Evolutionary conservation across 2,797 vertebrate genomes (phyloP).

Genomic region (Dipus sagitta): DNA sequence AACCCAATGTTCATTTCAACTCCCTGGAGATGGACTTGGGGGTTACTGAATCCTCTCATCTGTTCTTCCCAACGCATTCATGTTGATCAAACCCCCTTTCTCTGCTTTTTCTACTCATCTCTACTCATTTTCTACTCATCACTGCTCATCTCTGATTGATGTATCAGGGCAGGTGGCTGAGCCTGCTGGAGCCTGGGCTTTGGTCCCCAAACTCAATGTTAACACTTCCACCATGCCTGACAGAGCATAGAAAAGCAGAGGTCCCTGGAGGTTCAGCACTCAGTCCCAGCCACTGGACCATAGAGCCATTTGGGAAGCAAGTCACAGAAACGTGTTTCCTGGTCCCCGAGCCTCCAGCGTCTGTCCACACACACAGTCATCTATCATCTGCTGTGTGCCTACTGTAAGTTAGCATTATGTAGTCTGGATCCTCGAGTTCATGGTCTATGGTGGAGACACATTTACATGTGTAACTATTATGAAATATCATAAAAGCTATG

Average conservation of each 20-base stretch:
- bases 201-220: neutral
- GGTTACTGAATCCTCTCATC: neutral
- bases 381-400: neutral
- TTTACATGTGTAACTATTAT: neutral
- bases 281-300: neutral
- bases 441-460: neutral
- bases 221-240: neutral
- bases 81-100: neutral
- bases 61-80: neutral
- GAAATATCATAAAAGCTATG: neutral
- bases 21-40: neutral
- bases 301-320: neutral
- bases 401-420: neutral
- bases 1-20: neutral
- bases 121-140: too few species aligned
- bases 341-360: neutral
- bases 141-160: neutral
- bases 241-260: neutral
- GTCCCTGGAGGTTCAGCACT: neutral
- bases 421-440: neutral
- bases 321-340: neutral
- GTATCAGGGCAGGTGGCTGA: neutral
- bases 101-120: neutral
- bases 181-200: neutral
- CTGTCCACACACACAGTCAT: neutral